Evolutionary conservation across 35 echinoderm and acorn worm species (phyloP), one percentile per base, ranked within the genome.

Genomic region (Ophioderma brevispina): DNA sequence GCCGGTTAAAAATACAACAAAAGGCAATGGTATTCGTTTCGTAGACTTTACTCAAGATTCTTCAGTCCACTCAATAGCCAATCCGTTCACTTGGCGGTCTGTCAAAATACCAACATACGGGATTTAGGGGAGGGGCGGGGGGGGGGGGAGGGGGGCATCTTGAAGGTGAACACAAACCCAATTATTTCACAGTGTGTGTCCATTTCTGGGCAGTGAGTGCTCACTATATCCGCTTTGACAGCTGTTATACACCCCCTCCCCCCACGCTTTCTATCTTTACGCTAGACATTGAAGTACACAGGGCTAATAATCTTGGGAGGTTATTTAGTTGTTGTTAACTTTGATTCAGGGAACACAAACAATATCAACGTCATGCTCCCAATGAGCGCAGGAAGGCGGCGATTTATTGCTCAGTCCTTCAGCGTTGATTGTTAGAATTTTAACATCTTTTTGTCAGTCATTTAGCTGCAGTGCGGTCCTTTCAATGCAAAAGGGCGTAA

Each of bases 101-200:
- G 43, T 55, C 13, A 0, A 35, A 84, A 36, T n/a, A n/a, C n/a
- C n/a, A n/a, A 84, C 50, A 36, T 56, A 84, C 1, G 40, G 31
- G 82, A 11, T 84, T 84, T 84, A n/a, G n/a, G n/a, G n/a, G n/a
- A n/a, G n/a, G n/a, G n/a, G n/a, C n/a, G n/a, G n/a, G n/a, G n/a
- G n/a, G n/a, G n/a, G n/a, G n/a, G n/a, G n/a, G n/a, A n/a, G n/a
- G n/a, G n/a, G n/a, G n/a, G n/a, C n/a, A n/a, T n/a, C n/a, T n/a
- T n/a, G n/a, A n/a, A 15, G 43, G 35, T 84, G 50, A 31, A 84
- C 31, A 52, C 82, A 84, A 33, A 84, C 43, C 82, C 82, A 84
- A 84, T n/a, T 1, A 84, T 84, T 84, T 84, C 82, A 84, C 82
- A 84, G 43, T 84, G 18, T 3, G 78, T 80, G 33, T 80, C 78